Evolutionary conservation across 2,113 vertebrate genomes (phyloP), one percentile per base, ranked within the genome.

Genomic region (Butorides virescens): DNA sequence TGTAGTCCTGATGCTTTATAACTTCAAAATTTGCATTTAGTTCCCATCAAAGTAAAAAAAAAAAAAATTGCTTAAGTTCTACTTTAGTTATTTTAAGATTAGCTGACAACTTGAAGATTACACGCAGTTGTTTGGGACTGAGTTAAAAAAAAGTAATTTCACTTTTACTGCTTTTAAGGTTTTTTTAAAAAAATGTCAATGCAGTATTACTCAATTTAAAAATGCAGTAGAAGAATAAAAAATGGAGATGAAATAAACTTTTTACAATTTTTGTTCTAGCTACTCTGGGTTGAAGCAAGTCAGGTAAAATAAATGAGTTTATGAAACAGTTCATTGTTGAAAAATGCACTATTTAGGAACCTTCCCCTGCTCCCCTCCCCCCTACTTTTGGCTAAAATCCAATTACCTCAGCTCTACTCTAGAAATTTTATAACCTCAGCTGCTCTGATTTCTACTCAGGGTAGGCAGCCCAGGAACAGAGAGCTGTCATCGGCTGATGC

Each of bases 321-420:
- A 80, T 56, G 9, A 80, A 46, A 39, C 3, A 19, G 12, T 11
- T 50, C 10, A 9, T 34, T 81, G 6, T 47, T 68, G 16, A 86
- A 83, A 67, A 75, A 50, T 9, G 25, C 0, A 3, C 7, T 72
- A 18, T 42, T 55, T 44, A 18, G 16, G 11, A 62, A 52, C 11
- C 2, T 44, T 44, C 42, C 42, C 42, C 42, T 44, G 42, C 3
- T 12, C 3, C 5, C 23, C 17, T 3, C 1, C 16, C 17, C 4
- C 1, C 16, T 27, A 6, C 16, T 32, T 86, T 70, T 73, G 53
- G 5, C 9, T 72, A 15, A 75, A 76, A 83, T 2, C 0, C 15
- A 68, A 21, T 56, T 68, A 52, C 5, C 27, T 92, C 42, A 27
- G 15, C 30, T 36, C 10, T 70, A 21, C 8, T 70, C 4, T 19